These are phyloP conservation scores for Tupaia tana DNA, from an alignment of 2,113 vertebrate species.

Conservation along the genomic window DNA sequence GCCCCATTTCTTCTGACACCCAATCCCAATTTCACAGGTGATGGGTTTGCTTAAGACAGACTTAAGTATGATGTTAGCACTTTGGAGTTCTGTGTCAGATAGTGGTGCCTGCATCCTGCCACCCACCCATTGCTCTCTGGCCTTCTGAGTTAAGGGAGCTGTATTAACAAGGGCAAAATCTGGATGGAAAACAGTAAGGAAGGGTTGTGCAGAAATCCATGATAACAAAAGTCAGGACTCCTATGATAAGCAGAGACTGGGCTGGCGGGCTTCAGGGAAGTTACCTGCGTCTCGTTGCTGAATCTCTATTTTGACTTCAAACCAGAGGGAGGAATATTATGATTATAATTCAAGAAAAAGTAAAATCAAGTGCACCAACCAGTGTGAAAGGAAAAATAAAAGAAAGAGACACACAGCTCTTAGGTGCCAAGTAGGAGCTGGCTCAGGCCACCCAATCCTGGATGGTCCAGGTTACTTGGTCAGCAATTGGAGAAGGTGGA, in stretches of 20 bases:
- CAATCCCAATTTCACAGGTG: conserved; percentile 55
- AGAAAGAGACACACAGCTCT: not conserved
- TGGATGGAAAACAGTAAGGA: not conserved
- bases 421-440: not conserved
- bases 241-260: not conserved
- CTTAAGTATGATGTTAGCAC: not conserved
- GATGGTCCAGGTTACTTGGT: not conserved
- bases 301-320: not conserved
- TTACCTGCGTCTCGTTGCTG: not conserved
- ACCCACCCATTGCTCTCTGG: not conserved
- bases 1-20: conserved; percentile 51
- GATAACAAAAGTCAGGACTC: not conserved
- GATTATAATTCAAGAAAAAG: not conserved
- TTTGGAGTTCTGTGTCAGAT: not conserved
- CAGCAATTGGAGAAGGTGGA: not conserved
- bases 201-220: not conserved
- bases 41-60: conserved; percentile 9
- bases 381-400: not conserved
- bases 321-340: not conserved
- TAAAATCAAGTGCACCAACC: not conserved
- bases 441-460: not conserved
- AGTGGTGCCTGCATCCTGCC: not conserved
- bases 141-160: not conserved
- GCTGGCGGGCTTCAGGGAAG: not conserved
- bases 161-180: not conserved